phyloP scores from a whole-genome alignment of 1,140 invertebrate genomes.

The Lerema accius region DNA sequence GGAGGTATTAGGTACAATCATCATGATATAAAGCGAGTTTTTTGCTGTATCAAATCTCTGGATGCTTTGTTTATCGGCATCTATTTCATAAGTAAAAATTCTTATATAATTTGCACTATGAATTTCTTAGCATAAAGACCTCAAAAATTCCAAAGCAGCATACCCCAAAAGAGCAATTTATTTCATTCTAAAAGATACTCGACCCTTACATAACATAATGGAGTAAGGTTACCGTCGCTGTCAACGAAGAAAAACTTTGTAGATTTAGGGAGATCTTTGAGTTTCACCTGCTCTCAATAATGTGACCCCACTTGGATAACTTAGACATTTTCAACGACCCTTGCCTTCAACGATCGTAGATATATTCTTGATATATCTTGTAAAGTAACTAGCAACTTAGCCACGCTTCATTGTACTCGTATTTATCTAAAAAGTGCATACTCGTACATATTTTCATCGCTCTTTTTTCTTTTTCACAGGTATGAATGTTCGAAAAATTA shows the following conservation, averaged over 20 bases:
- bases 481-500: too few species aligned
- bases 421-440: too few species aligned
- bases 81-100: too few species aligned
- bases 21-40: too few species aligned
- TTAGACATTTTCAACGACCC: not conserved
- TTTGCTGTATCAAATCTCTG: too few species aligned
- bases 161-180: not conserved
- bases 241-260: conserved; percentile 25
- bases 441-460: too few species aligned
- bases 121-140: too few species aligned
- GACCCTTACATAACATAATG: conserved; percentile 12
- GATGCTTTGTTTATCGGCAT: too few species aligned
- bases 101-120: not conserved
- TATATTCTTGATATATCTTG: not conserved
- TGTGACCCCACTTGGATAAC: conserved; percentile 1
- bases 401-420: too few species aligned
- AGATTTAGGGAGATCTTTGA: conserved; percentile 15
- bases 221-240: conserved; percentile 2
- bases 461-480: too few species aligned
- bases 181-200: conserved; percentile 15
- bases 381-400: too few species aligned
- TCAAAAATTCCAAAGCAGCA: not conserved
- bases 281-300: conserved; percentile 16
- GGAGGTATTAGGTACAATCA: too few species aligned
- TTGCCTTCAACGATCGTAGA: not conserved